Percentiles rank a stretch among this genome's conserved stretches.
Evolutionary conservation across 2,888 invertebrate genomes (phyloP).

Genomic region (Hemithea aestivaria): DNA sequence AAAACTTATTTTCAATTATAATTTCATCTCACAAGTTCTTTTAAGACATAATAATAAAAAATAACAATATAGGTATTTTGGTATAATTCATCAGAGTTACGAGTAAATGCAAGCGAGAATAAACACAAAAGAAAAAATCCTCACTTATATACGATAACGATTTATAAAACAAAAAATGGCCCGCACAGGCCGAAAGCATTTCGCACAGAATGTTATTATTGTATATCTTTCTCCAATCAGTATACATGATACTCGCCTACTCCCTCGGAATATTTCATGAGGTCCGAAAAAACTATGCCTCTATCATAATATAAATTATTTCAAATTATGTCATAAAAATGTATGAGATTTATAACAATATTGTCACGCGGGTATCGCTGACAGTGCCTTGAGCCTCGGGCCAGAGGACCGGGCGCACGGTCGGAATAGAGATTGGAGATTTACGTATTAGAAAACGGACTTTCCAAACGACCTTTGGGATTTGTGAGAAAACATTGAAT

Average conservation of each 20-base stretch:
- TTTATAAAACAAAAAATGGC: conserved; percentile 21
- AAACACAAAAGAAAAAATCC: too few species aligned
- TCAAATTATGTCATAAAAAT: conserved; percentile 60
- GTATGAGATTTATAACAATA: conserved; percentile 59
- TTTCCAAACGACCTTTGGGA: conserved; percentile 35
- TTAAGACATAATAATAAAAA: too few species aligned
- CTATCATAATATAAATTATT: conserved; percentile 36
- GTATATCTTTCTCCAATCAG: conserved; percentile 11
- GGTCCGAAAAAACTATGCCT: conserved; percentile 28
- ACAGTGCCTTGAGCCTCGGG: conserved; percentile 30
- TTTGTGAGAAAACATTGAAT: conserved; percentile 21
- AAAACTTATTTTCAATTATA: too few species aligned
- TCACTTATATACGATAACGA: too few species aligned
- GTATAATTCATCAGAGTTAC: too few species aligned
- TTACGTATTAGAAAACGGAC: conserved; percentile 50
- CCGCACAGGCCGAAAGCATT: conserved; percentile 35
- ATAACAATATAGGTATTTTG: too few species aligned
- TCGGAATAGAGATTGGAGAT: conserved; percentile 49
- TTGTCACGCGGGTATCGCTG: conserved; percentile 48
- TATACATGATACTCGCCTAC: conserved; percentile 16
- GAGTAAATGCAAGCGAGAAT: too few species aligned
- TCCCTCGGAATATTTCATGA: conserved; percentile 18
- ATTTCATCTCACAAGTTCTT: too few species aligned
- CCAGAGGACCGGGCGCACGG: conserved; percentile 39
- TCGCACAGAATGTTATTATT: conserved; percentile 28